Evolutionary conservation across 1,140 invertebrate species (phyloP).

Genomic region (Achroia grisella): DNA sequence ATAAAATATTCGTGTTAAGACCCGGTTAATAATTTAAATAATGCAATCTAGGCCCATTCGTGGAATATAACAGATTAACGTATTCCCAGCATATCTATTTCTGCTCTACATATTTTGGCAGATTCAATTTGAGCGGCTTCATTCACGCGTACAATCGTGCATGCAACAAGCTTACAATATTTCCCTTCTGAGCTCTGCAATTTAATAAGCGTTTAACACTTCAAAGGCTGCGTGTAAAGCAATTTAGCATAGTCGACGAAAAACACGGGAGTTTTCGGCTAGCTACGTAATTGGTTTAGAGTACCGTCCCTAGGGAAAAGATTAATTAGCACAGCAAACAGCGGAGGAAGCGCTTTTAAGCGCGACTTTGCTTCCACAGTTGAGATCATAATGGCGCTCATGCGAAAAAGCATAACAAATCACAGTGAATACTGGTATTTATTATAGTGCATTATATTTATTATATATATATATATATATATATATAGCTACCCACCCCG

Average conservation of each 20-base stretch:
- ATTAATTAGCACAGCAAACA: conserved; percentile 66
- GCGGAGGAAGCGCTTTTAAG: conserved; percentile 46
- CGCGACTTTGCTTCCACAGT: conserved; percentile 27
- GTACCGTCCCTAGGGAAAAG: conserved; percentile 46
- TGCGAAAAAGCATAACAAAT: too few relatives aligned
- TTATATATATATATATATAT: too few relatives aligned
- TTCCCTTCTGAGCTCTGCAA: conserved; percentile 50
- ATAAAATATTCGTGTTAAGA: too few relatives aligned
- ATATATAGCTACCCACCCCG: too few relatives aligned
- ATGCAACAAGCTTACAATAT: conserved; percentile 30
- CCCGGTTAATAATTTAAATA: too few relatives aligned
- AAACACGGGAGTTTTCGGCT: conserved; percentile 60
- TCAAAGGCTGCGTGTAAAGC: conserved; percentile 60
- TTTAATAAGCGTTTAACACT: conserved; percentile 69
- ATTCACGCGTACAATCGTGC: neutral
- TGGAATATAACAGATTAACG: too few relatives aligned
- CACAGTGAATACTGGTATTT: too few relatives aligned
- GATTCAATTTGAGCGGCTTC: too few relatives aligned
- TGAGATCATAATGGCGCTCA: conserved; percentile 14
- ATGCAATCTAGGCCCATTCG: too few relatives aligned
- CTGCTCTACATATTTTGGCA: too few relatives aligned
- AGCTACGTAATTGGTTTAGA: conserved; percentile 57
- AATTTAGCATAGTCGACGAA: conserved; percentile 61
- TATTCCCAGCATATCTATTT: too few relatives aligned
- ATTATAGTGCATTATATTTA: too few relatives aligned